A percentile compares a stretch with the other conserved stretches of the same genome.
phyloP scores from a whole-genome alignment of 2,888 invertebrate species.

The Tetragnatha montana region DNA sequence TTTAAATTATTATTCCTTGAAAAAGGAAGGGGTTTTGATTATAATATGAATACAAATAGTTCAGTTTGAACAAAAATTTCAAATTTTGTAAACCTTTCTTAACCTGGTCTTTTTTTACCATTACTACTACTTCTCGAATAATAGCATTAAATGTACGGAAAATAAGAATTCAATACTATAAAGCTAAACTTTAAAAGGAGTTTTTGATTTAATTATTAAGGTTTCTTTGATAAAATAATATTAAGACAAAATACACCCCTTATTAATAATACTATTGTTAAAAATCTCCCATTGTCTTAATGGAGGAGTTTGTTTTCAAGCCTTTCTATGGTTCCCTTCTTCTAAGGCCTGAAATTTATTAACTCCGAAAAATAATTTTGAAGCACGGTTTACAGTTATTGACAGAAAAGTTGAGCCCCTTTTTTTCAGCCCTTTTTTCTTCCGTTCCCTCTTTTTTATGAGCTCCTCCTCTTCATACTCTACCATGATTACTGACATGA shows the following conservation, averaged over 20 bases:
- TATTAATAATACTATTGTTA: background rate
- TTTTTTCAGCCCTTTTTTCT: constrained; percentile 15
- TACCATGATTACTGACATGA: constrained; percentile 45
- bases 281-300: background rate
- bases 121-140: too few relatives aligned
- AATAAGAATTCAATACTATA: too few relatives aligned
- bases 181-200: too few relatives aligned
- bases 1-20: too few relatives aligned
- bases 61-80: too few relatives aligned
- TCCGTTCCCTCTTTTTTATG: constrained; percentile 10
- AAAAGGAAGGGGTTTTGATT: too few relatives aligned
- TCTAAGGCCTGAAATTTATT: constrained; percentile 28
- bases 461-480: constrained; percentile 19
- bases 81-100: too few relatives aligned
- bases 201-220: too few relatives aligned
- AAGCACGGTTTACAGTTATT: constrained; percentile 38
- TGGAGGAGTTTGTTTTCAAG: background rate
- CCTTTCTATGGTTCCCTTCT: background rate
- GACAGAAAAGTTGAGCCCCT: constrained; percentile 35
- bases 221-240: too few relatives aligned
- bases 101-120: too few relatives aligned
- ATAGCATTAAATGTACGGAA: too few relatives aligned
- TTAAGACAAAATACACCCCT: background rate
- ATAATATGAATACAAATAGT: too few relatives aligned
- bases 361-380: constrained; percentile 20